These are phyloP conservation scores for Phyllotreta striolata DNA, from an alignment of 2,888 invertebrate genomes.

Conservation along the genomic window DNA sequence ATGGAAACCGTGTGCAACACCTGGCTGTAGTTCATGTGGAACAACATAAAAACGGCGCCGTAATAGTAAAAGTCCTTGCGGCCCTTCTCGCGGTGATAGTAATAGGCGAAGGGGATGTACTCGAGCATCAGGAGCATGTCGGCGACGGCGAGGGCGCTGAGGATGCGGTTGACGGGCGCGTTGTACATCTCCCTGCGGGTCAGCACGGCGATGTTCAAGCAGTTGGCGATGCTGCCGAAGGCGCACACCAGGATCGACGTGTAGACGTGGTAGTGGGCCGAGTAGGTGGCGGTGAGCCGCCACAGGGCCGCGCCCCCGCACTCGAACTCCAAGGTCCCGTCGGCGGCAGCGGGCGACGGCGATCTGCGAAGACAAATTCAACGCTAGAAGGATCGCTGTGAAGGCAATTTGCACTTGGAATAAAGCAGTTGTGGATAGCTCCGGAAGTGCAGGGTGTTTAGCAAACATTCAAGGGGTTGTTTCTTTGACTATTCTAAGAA, in stretches of 20 bases:
- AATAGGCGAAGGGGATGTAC: slow-evolving; percentile 78
- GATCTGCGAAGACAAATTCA: slow-evolving; percentile 13
- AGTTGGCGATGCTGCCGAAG: slow-evolving; percentile 87
- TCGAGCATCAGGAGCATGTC: slow-evolving; percentile 92
- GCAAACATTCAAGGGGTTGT: too few species aligned
- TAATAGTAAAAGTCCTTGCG: slow-evolving; percentile 74
- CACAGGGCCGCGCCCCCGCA: slow-evolving; percentile 48
- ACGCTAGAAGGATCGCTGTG: background rate
- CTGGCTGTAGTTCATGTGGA: slow-evolving; percentile 84
- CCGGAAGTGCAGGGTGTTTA: too few species aligned
- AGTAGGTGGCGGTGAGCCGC: slow-evolving; percentile 69
- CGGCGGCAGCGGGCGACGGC: slow-evolving; percentile 8
- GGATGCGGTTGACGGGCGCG: slow-evolving; percentile 86
- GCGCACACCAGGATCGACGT: slow-evolving; percentile 83
- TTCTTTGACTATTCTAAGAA: too few species aligned
- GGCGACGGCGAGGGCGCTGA: slow-evolving; percentile 85
- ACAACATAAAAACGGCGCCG: slow-evolving; percentile 77
- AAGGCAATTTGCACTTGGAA: background rate
- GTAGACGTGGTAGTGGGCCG: slow-evolving; percentile 79
- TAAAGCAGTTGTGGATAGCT: background rate
- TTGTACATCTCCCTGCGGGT: slow-evolving; percentile 81
- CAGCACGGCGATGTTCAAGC: slow-evolving; percentile 86
- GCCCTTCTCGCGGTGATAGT: slow-evolving; percentile 69
- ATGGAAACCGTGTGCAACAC: slow-evolving; percentile 85
- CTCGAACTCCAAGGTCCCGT: slow-evolving; percentile 20